phyloP scores from a whole-genome alignment of 2,888 invertebrate species.

The Pegoplata infirma region DNA sequence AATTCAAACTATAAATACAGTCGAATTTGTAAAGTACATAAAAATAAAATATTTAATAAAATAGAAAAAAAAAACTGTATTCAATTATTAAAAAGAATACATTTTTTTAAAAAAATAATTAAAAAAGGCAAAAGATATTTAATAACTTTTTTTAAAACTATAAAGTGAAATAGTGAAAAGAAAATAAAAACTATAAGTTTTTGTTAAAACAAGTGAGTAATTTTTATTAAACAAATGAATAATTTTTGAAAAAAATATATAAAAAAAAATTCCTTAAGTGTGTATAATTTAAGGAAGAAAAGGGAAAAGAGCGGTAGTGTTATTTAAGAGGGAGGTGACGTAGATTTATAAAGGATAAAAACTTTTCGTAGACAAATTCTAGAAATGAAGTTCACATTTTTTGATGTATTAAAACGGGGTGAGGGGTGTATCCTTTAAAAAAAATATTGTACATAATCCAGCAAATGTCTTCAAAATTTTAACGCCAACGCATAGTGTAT shows the following conservation, averaged over 20 bases:
- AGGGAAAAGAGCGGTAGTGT: too few species aligned
- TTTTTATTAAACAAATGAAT: background rate
- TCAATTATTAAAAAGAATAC: constrained; percentile 27
- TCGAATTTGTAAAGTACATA: constrained; percentile 33
- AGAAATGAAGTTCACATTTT: background rate
- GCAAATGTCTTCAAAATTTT: background rate
- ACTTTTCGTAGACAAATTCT: background rate
- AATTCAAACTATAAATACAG: constrained; percentile 48
- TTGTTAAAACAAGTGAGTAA: constrained; percentile 51
- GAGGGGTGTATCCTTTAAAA: background rate
- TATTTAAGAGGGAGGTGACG: background rate
- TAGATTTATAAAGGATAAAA: background rate
- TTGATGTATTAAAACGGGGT: background rate
- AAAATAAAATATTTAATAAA: background rate
- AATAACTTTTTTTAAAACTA: constrained; percentile 17
- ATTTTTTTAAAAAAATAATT: too few species aligned
- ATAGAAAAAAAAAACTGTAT: constrained; percentile 29
- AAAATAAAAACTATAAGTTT: constrained; percentile 28
- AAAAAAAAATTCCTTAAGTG: constrained; percentile 6
- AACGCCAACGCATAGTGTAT: constrained; percentile 26
- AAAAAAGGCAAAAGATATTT: constrained; percentile 3
- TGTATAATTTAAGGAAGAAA: background rate
- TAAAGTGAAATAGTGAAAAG: constrained; percentile 21
- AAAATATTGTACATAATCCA: background rate
- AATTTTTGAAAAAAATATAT: background rate